Evolutionary conservation across 2,797 vertebrate genomes (phyloP), one percentile per base, ranked within the genome.

Genomic region (Enteromius radiatus): DNA sequence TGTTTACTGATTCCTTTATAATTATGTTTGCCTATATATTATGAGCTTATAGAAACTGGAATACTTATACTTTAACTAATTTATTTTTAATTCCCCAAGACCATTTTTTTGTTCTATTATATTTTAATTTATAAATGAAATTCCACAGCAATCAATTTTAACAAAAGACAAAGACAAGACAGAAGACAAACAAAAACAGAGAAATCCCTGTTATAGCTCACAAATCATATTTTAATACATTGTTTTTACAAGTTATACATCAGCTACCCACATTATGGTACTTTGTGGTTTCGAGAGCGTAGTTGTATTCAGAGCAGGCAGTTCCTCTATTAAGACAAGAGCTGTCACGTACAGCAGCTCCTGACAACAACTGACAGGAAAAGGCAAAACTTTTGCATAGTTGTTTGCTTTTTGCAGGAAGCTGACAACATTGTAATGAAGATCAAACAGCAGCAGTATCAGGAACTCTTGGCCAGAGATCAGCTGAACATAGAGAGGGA

Each of bases 361-460:
- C 61, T 84, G 59, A 88, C 78, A 77, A 87, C 86, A 84, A 70
- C 3, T 84, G 45, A 84, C 88, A 91, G 87, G 84, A 91, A 90
- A 88, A 89, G 84, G 86, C 76, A 67, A 26, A 69, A 59, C 14
- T 15, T 82, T 63, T 88, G 78, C 85, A 78, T 83, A 77, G 81
- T 86, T 92, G 81, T 89, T 83, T 84, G 86, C 81, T 88, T 88
- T 86, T 92, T 88, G 89, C 95, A 99, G 98, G 98, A 99, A 92
- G 98, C 98, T 14, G 98, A 99, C 84, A 88, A 94, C 91, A 98
- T 99, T 84, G 92, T 99, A 92, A 91, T 96, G 89, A 99, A 97
- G 92, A 99, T 99, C 92, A 97, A 94, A 92, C 96, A 96, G 92
- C 97, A 98, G 92, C 97, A 98, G 87, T 98, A 97, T 82, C 89